Conservation (phyloP, 2,113 vertebrate species). For the Acrocephalus kingi region DNA sequence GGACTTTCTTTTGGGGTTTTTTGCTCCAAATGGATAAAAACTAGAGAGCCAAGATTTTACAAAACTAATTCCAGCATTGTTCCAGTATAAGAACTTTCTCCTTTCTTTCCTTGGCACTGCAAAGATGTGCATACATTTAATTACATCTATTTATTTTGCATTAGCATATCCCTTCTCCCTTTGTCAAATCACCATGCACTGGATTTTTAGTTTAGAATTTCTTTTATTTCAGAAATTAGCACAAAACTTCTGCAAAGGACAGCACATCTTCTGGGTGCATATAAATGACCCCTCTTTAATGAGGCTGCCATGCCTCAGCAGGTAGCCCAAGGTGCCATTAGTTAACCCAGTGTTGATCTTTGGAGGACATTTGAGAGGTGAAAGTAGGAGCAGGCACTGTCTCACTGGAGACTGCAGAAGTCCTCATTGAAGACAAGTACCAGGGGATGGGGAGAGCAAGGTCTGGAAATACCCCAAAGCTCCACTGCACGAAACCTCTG, state of each 20-base stretch:
- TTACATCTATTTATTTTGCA: conserved; percentile 15
- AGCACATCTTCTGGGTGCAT: not conserved
- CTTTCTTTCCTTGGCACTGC: not conserved
- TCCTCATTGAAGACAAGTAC: not conserved
- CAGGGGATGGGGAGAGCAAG: not conserved
- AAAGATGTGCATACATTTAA: not conserved
- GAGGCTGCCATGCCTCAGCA: not conserved
- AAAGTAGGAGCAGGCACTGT: not conserved
- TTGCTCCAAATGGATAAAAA: not conserved
- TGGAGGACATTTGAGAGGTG: not conserved
- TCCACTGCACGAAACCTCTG: not conserved
- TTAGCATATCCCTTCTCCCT: not conserved
- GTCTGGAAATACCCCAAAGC: not conserved
- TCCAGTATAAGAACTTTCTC: not conserved
- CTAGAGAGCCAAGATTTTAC: not conserved
- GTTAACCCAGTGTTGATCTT: not conserved
- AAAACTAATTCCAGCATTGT: not conserved
- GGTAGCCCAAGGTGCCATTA: not conserved
- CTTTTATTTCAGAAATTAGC: not conserved
- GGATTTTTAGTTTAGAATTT: not conserved
- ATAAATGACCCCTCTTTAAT: not conserved
- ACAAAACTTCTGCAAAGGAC: not conserved
- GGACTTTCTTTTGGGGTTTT: not conserved
- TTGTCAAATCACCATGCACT: not conserved
- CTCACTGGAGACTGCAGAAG: not conserved